These are phyloP conservation scores for Clarias gariepinus DNA, from an alignment of 2,113 vertebrate species.

Conservation along the genomic window DNA sequence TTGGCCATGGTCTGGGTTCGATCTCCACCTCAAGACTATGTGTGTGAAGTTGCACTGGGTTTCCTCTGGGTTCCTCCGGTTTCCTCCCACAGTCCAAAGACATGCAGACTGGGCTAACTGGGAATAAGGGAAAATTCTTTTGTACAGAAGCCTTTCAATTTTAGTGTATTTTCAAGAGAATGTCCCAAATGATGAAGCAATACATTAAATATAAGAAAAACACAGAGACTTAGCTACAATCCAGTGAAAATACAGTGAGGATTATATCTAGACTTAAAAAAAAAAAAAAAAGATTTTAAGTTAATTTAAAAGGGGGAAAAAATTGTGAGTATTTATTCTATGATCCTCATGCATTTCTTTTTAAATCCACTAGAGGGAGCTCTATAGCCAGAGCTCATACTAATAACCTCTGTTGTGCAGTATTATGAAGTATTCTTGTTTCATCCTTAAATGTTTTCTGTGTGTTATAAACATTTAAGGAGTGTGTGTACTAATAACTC, in stretches of 20 bases:
- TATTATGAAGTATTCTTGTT: not conserved
- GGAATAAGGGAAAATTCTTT: no score
- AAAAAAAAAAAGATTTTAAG: no score
- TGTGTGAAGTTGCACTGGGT: no score
- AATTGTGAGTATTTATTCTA: not conserved
- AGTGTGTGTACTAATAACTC: not conserved
- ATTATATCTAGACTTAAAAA: not conserved
- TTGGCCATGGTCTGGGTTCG: no score
- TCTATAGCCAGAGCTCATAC: not conserved
- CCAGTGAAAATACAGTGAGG: not conserved
- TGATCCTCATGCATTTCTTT: not conserved
- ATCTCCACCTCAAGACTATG: no score
- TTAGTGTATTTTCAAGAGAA: not conserved
- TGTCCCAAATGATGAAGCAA: not conserved
- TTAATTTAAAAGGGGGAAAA: no score
- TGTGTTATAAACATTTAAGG: not conserved
- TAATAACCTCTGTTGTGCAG: not conserved
- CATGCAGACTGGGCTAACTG: no score
- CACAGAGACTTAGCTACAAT: not conserved
- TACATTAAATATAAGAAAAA: not conserved
- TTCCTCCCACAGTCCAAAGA: no score
- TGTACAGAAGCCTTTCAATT: not conserved
- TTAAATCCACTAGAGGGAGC: slow-evolving; percentile 26
- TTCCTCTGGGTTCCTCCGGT: no score
- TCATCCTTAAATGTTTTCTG: not conserved